A percentile compares a stretch with the other conserved stretches of the same genome.
These are phyloP conservation scores for Castor canadensis DNA, from an alignment of 2,113 vertebrate species.

Conservation along the genomic window DNA sequence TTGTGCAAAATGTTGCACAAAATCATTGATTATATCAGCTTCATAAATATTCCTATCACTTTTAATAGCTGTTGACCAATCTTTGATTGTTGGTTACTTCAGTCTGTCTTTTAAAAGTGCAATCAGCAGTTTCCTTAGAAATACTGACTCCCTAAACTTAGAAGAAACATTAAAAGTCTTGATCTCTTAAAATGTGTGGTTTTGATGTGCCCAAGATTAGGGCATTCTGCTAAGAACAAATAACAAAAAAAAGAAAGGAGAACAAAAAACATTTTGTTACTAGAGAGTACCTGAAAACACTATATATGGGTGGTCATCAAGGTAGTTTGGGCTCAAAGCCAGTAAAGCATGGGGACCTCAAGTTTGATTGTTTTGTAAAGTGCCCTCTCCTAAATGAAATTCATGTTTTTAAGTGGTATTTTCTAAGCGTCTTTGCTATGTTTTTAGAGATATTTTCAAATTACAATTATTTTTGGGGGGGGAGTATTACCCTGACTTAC, in stretches of 20 bases:
- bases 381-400: not conserved
- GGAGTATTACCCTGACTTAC: not conserved
- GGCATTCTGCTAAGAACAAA: not conserved
- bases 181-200: conserved; percentile 23
- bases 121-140: not conserved
- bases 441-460: conserved; percentile 15
- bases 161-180: not conserved
- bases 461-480: not conserved
- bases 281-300: not conserved
- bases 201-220: conserved; percentile 16
- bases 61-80: not conserved
- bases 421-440: not conserved
- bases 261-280: not conserved
- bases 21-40: not conserved
- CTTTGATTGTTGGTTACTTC: not conserved
- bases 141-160: not conserved
- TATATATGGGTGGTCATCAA: not conserved
- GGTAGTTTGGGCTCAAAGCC: not conserved
- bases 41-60: not conserved
- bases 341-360: too few species aligned
- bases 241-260: not conserved
- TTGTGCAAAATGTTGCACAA: not conserved
- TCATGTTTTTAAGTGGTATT: not conserved
- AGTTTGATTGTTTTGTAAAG: not conserved
- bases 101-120: not conserved